These are phyloP conservation scores for Holothuria leucospilota DNA, from an alignment of 53 echinoderm and acorn worm genomes.

Conservation along the genomic window DNA sequence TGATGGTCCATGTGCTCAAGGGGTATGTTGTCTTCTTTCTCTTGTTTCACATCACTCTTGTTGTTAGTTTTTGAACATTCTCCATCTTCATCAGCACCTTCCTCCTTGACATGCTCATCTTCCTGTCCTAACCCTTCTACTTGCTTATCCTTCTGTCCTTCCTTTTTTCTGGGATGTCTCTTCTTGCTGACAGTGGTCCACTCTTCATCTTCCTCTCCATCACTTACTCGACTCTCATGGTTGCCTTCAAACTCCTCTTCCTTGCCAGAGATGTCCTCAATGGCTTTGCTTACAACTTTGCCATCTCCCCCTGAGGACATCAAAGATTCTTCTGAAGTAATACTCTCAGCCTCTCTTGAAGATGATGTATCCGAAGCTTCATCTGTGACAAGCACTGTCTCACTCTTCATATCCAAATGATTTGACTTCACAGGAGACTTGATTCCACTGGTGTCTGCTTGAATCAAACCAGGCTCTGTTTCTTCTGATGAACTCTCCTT, in stretches of 20 bases:
- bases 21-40: conserved; percentile 61
- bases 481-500: conserved; percentile 38
- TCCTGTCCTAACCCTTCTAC: not conserved
- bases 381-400: too few relatives aligned
- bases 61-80: not conserved
- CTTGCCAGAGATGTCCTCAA: not conserved
- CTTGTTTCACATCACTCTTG: not conserved
- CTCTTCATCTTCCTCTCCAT: conserved; percentile 15
- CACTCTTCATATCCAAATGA: not conserved
- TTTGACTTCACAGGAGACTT: not conserved
- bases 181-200: conserved; percentile 44
- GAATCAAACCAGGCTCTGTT: conserved; percentile 28
- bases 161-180: not conserved
- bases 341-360: not conserved
- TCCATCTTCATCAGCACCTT: not conserved
- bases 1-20: conserved; percentile 83
- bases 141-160: too few relatives aligned
- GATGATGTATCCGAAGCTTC: not conserved
- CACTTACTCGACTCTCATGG: not conserved
- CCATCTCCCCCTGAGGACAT: conserved; percentile 10
- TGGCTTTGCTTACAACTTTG: not conserved
- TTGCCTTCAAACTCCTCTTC: conserved; percentile 5
- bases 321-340: not conserved
- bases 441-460: conserved; percentile 8
- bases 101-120: not conserved